Base-by-base conservation (phyloP, 1,140 invertebrate species). In the Drosophila littoralis region DNA sequence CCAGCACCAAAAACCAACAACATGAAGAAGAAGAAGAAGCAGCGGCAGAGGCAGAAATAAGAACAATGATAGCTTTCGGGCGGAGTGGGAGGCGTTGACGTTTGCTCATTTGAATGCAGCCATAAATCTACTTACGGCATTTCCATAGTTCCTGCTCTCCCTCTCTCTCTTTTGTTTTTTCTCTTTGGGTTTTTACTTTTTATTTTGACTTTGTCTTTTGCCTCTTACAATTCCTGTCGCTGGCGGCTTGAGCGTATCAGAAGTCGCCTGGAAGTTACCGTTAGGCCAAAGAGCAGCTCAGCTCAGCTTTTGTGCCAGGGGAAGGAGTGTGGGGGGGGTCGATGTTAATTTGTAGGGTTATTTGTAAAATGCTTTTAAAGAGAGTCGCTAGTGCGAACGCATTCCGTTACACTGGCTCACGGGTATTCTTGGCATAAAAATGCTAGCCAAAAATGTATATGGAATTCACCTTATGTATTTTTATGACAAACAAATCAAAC, bases 81-180 rank as follows among this genome's bases (percentile, higher is more conserved):
- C 36, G 12, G 15, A 15, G 36, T 36, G 6, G 43, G 63, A 40
- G 50, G 38, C 28, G 40, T 17, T 35, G 59, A 42, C 43, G 57
- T 42, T 71, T 51, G 60, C 59, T 66, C 52, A 72, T 66, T 76
- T 76, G 48, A 77, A 77, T 74, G 84, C 84, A 89, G 85, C 74
- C 84, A 88, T 89, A 88, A 88, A 88, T 88, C 80, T 89, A 88
- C 84, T 89, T 89, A 80, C 81, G 83, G 71, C 85, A 72, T 89
- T 84, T 76, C 64, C 61, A 89, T 80, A 86, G 76, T 81, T 75
- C 50, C 17, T 46, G 54, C 58, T 46, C 13, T 40, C 32, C 36
- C 43, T 17, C 43, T 40, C 66, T 59, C n/a, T 13, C 15, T 46
- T n/a, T 13, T 6, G n/a, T 1, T 38, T 22, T 40, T 40, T 54